A percentile compares a stretch with the other conserved stretches of the same genome.
Evolutionary conservation across 2,797 vertebrate species (phyloP).

Genomic region (Pangasius krempfi): DNA sequence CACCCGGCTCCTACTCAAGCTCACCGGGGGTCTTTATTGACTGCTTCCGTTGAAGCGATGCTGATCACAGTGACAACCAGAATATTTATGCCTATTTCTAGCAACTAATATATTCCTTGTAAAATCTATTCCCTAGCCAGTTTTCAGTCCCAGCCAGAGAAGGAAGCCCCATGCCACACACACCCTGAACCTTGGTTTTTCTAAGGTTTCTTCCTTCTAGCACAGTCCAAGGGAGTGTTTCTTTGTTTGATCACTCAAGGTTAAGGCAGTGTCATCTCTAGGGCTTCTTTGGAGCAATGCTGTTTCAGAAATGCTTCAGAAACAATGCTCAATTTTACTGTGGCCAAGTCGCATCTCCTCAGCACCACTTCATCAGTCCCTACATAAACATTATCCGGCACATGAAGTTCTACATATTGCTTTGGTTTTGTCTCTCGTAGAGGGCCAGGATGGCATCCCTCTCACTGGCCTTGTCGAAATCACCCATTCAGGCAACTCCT

Average conservation of each 20-base stretch:
- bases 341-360: not conserved
- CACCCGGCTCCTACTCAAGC: not conserved
- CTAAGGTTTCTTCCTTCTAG: not conserved
- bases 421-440: not conserved
- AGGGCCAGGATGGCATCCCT: not conserved
- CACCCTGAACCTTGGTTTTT: not conserved
- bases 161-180: not conserved
- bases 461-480: not conserved
- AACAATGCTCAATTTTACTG: not conserved
- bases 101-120: not conserved
- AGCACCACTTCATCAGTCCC: not conserved
- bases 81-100: not conserved
- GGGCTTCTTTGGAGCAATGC: not conserved
- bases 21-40: not conserved
- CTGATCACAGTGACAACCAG: not conserved
- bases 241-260: not conserved
- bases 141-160: not conserved
- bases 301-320: not conserved
- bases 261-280: not conserved
- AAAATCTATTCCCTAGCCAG: conserved; percentile 1
- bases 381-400: not conserved
- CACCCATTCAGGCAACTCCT: not conserved
- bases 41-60: not conserved
- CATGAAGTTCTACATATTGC: not conserved
- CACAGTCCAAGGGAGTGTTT: not conserved